phyloP scores from a whole-genome alignment of 2,888 invertebrate genomes.

The Cerceris rybyensis region DNA sequence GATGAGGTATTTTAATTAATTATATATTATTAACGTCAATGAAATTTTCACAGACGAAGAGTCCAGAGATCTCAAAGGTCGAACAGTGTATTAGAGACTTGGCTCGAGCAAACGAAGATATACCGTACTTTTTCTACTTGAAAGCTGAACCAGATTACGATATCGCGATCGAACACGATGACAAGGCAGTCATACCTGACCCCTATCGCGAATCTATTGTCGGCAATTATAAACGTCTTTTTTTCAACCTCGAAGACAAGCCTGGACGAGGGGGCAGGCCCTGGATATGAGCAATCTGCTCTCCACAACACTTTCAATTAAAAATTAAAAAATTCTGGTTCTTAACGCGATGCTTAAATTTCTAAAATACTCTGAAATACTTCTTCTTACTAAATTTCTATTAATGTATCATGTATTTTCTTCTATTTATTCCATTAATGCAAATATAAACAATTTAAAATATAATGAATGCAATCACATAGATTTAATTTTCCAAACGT shows the following conservation, averaged over 20 bases:
- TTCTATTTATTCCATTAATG: too few species aligned
- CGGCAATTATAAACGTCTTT: constrained; percentile 52
- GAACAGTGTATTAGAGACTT: constrained; percentile 21
- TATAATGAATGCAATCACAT: too few species aligned
- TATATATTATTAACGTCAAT: neutral
- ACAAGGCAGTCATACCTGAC: constrained; percentile 63
- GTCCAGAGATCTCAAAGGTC: neutral
- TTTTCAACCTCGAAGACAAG: constrained; percentile 70
- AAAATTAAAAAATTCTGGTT: neutral
- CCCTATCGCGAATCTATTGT: constrained; percentile 62
- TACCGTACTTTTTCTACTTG: constrained; percentile 67
- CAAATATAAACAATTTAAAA: too few species aligned
- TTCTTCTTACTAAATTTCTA: too few species aligned
- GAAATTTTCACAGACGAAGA: neutral
- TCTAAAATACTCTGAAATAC: too few species aligned
- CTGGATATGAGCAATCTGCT: constrained; percentile 31
- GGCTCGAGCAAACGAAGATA: constrained; percentile 52
- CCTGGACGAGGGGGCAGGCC: constrained; percentile 57
- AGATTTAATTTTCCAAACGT: too few species aligned
- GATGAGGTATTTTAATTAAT: too few species aligned
- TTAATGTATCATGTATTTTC: too few species aligned
- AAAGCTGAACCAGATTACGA: constrained; percentile 61
- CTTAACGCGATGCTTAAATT: too few species aligned
- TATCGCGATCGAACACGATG: constrained; percentile 65
- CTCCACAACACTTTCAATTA: neutral